phyloP scores from a whole-genome alignment of 92 coral and sea anemone genomes.

The Muricea muricata region DNA sequence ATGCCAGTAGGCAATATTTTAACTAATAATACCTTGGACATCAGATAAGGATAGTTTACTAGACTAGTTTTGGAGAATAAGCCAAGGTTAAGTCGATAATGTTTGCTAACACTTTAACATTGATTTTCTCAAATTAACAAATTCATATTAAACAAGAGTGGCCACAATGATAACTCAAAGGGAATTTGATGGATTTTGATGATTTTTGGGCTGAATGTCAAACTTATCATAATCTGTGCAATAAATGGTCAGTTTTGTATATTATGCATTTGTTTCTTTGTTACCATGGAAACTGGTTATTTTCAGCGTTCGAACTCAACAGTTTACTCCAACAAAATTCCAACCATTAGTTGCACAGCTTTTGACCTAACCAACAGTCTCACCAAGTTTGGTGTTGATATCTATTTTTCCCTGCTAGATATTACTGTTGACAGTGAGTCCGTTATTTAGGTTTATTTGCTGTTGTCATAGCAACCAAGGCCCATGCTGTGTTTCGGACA shows the following conservation, averaged over 20 bases:
- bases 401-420: slow-evolving; percentile 5
- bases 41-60: too few species aligned
- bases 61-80: too few species aligned
- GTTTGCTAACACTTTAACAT: too few species aligned
- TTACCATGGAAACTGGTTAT: slow-evolving; percentile 15
- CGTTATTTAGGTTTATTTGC: neutral
- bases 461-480: slow-evolving; percentile 5
- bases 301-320: slow-evolving; percentile 4
- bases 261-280: neutral
- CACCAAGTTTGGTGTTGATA: slow-evolving; percentile 17
- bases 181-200: slow-evolving; percentile 13
- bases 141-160: too few species aligned
- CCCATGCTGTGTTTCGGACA: neutral
- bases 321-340: neutral
- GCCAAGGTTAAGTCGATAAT: too few species aligned
- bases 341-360: neutral
- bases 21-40: too few species aligned
- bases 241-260: neutral
- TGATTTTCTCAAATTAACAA: too few species aligned
- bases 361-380: slow-evolving; percentile 3
- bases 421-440: slow-evolving; percentile 11
- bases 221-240: slow-evolving; percentile 12
- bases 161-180: neutral
- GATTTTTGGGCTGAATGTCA: slow-evolving; percentile 5
- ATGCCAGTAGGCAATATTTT: too few species aligned